Base-by-base conservation (phyloP, 1,140 invertebrate genomes). In the Limonius californicus region DNA sequence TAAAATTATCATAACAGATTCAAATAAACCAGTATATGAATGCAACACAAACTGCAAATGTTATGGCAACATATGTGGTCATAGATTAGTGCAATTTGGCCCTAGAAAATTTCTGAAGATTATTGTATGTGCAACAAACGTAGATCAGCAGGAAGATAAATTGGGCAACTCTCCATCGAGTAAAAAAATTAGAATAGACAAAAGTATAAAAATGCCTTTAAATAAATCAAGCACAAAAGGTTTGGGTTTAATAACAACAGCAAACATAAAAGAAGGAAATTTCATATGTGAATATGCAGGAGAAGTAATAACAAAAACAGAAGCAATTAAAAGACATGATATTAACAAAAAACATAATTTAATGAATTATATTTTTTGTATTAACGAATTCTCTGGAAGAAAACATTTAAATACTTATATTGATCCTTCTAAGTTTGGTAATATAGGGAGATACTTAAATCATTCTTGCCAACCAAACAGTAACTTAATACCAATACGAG, bases 271-370 rank as follows among this genome's bases (percentile, higher is more conserved):
- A 0, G 76, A 78, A 64, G 87, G 88, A 0, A 81, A 80, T 47
- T 97, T 94, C 77, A 83, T 97, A 63, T 95, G 94, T 77, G 94
- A 97, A 80, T 97, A 97, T 82, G 92, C 92, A 11, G 95, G 95
- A 0, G 93, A 97, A 79, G 77, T 96, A 0, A 80, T 95, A 56
- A 83, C 85, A 14, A 70, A 81, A 58, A 63, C 77, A 3, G 89
- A 92, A 77, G 92, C 91, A 0, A 74, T 76, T 15, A 66, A 64
- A 23, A 77, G 91, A 62, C 76, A 83, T 42, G 72, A 83, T 27
- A 53, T 59, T 0, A 85, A 86, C 70, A 70, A 76, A 55, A 57
- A 60, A 23, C 66, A 78, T n/a, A 35, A 35, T 80, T 77, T 64
- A 77, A 85, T 86, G 82, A 96, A 96, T 79, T 97, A 95, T 70